phyloP scores from a whole-genome alignment of 2,797 vertebrate species.

The Tinamus major region DNA sequence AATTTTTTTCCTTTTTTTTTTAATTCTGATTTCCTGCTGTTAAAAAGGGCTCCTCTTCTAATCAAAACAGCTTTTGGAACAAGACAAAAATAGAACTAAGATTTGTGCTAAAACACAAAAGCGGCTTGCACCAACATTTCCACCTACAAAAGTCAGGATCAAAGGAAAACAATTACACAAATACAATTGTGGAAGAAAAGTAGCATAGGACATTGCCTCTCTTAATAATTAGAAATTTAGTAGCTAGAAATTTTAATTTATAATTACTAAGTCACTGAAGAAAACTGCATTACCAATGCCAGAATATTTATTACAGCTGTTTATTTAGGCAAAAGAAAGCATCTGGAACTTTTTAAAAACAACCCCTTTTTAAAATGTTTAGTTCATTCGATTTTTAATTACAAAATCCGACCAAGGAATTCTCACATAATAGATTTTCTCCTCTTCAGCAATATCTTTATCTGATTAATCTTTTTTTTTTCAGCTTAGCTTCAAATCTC shows the following conservation, averaged over 20 bases:
- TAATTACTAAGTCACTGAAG: background rate
- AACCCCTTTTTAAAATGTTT: background rate
- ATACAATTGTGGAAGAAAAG: background rate
- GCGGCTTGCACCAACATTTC: background rate
- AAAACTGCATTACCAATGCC: background rate
- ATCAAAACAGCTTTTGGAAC: background rate
- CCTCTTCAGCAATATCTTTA: background rate
- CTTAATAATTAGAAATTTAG: background rate
- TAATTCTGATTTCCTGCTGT: background rate
- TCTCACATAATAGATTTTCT: background rate
- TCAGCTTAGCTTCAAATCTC: conserved; percentile 80
- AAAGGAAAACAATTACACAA: background rate
- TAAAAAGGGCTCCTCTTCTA: background rate
- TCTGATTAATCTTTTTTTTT: conserved; percentile 39
- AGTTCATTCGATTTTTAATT: background rate
- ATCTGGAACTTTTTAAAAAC: background rate
- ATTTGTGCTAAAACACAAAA: background rate
- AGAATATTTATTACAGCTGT: background rate
- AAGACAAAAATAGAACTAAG: background rate
- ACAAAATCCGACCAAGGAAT: background rate
- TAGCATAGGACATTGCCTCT: background rate
- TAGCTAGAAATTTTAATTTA: too few species aligned
- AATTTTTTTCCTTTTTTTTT: background rate
- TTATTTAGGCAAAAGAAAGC: background rate
- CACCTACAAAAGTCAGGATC: background rate